phyloP scores from a whole-genome alignment of 2,888 invertebrate species.

The Brachyptera putata region DNA sequence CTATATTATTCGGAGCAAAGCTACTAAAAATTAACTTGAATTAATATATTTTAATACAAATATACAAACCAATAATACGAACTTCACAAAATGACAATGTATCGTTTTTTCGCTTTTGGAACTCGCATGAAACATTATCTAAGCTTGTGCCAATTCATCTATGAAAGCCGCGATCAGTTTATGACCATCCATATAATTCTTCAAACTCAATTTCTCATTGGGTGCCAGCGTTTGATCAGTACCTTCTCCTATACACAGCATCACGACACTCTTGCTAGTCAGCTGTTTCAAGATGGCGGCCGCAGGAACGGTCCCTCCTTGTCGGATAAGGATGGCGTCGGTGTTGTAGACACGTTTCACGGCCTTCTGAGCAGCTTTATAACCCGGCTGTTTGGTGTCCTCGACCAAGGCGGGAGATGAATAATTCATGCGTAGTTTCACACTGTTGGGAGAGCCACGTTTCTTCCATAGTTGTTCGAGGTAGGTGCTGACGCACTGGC shows the following conservation, averaged over 20 bases:
- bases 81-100: no score
- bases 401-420: neutral
- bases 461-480: neutral
- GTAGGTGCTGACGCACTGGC: neutral
- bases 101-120: neutral
- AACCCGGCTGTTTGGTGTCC: neutral
- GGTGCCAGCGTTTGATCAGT: neutral
- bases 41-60: no score
- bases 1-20: no score
- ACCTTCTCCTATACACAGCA: neutral
- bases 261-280: neutral
- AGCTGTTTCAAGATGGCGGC: neutral
- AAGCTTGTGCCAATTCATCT: neutral
- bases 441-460: neutral
- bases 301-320: neutral
- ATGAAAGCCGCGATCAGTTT: conserved; percentile 9
- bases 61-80: no score
- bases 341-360: neutral
- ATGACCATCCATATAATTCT: conserved; percentile 13
- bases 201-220: neutral
- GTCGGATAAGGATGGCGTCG: neutral
- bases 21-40: no score
- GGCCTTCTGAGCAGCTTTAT: neutral
- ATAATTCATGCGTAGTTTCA: neutral
- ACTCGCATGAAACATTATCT: neutral